A percentile compares a stretch with the other conserved stretches of the same genome.
Conservation (phyloP, 2,888 invertebrate species). For the Gisinianus flammeolus region DNA sequence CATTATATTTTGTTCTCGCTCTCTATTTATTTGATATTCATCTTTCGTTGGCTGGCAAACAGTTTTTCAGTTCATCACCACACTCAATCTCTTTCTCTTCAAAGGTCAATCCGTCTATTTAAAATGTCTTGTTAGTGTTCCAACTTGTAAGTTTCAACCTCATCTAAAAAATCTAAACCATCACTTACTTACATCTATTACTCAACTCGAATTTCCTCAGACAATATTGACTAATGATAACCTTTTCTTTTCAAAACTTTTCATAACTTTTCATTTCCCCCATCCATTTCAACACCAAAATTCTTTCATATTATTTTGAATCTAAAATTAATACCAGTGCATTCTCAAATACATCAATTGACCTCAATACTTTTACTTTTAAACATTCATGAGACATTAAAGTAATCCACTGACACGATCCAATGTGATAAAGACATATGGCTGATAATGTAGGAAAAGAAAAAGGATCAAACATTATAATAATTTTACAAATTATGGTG, state of each 20-base stretch:
- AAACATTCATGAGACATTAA: not conserved
- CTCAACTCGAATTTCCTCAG: not conserved
- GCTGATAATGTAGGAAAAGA: not conserved
- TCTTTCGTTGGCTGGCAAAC: constrained; percentile 35
- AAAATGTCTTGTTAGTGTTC: constrained; percentile 32
- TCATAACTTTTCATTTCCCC: not conserved
- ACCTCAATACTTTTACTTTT: not conserved
- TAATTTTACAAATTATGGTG: too few relatives aligned
- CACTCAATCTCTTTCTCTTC: constrained; percentile 24
- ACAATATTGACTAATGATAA: not conserved
- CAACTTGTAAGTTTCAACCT: not conserved
- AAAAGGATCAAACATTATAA: not conserved
- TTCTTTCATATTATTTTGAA: not conserved
- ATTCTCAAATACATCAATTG: not conserved
- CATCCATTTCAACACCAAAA: not conserved
- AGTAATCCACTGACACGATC: not conserved
- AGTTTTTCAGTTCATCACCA: constrained; percentile 34
- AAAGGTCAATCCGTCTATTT: constrained; percentile 38
- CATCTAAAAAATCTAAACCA: not conserved
- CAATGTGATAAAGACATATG: not conserved
- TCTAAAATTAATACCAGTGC: not conserved
- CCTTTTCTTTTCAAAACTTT: not conserved
- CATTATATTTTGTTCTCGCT: too few relatives aligned
- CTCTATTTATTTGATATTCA: constrained; percentile 20
- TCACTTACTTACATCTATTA: not conserved